Conservation (phyloP, 2,888 invertebrate genomes). For the Koerneria pararmatus region DNA sequence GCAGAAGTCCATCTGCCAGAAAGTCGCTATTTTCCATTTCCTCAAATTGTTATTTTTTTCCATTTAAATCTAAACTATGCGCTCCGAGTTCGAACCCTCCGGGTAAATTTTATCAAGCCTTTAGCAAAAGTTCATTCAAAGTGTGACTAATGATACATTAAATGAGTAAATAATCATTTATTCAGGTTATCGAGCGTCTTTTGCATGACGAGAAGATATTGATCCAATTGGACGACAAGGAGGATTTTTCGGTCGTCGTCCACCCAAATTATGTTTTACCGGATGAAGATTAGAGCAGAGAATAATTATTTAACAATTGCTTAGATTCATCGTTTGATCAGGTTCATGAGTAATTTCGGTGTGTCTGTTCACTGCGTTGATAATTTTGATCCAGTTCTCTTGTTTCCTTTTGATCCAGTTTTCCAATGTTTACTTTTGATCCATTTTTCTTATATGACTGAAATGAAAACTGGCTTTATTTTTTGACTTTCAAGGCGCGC, state of each 20-base stretch:
- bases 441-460: too few species aligned
- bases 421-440: too few species aligned
- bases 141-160: not conserved
- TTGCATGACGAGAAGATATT: constrained; percentile 17
- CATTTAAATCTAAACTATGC: constrained; percentile 28
- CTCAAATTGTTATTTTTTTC: constrained; percentile 27
- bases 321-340: too few species aligned
- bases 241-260: constrained; percentile 82
- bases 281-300: constrained; percentile 43
- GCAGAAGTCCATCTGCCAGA: constrained; percentile 82
- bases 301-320: too few species aligned
- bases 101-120: too few species aligned
- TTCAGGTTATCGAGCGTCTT: constrained; percentile 5
- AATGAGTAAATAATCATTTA: constrained; percentile 19
- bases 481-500: too few species aligned
- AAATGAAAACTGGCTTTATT: too few species aligned
- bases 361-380: too few species aligned
- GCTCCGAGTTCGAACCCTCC: constrained; percentile 58
- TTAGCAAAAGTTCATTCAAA: too few species aligned
- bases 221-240: constrained; percentile 65
- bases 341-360: too few species aligned
- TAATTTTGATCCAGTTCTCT: too few species aligned
- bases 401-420: too few species aligned
- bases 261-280: constrained; percentile 92
- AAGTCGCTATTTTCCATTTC: constrained; percentile 78